Evolutionary conservation across 2,113 vertebrate genomes (phyloP).

Genomic region (Empidonax traillii): DNA sequence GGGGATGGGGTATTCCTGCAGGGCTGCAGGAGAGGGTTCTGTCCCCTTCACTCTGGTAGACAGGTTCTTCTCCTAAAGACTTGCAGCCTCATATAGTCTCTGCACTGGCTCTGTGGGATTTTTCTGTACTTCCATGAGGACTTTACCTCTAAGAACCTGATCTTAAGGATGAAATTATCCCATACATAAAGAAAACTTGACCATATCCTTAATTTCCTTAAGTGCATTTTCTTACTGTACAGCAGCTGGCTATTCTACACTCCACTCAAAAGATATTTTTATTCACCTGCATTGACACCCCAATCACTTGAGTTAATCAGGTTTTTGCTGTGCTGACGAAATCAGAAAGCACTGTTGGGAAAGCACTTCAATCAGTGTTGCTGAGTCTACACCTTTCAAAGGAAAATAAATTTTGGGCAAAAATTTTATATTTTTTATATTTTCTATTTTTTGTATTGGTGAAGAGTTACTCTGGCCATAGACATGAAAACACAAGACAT

Average conservation of each 20-base stretch:
- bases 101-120: neutral
- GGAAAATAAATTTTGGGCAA: neutral
- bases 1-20: rapidly evolving
- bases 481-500: neutral
- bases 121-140: neutral
- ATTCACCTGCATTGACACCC: neutral
- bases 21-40: neutral
- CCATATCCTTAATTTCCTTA: neutral
- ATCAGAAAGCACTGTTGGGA: neutral
- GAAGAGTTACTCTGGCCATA: neutral
- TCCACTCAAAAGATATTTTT: neutral
- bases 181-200: neutral
- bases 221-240: neutral
- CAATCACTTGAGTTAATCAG: neutral
- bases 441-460: neutral
- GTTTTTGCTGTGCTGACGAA: neutral
- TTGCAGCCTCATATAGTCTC: neutral
- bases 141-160: neutral
- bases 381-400: neutral
- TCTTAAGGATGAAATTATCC: neutral
- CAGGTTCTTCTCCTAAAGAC: neutral
- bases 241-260: neutral
- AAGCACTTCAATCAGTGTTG: neutral
- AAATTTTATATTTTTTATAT: neutral
- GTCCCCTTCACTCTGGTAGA: neutral